Evolutionary conservation across 1,140 invertebrate species (phyloP), one percentile per base, ranked within the genome.

Genomic region (Druon quercuslanigerum): DNA sequence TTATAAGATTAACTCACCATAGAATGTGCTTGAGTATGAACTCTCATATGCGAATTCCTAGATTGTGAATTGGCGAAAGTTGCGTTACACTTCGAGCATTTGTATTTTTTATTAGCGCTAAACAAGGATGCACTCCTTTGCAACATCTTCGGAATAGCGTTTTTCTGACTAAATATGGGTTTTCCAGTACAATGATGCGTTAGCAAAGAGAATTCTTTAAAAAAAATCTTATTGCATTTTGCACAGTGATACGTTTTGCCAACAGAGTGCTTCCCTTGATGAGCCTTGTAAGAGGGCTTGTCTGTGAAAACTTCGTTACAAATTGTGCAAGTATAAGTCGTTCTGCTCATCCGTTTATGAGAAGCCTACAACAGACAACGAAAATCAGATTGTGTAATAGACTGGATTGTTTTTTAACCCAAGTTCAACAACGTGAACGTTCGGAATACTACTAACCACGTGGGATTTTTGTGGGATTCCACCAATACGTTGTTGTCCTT

Each of bases 161-260:
- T 83, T 60, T 81, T 83, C 71, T 87, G 86, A 14, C 40, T 50
- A n/a, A 82, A 72, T 11, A 73, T n/a, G 9, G 75, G 46, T 33
- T 71, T 79, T 9, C 82, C 54, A 4, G 80, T 82, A n/a, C 88
- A 89, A 51, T 87, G 80, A 72, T 89, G 88, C 5, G 86, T 81
- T 40, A 87, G 79, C 3, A 89, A 51, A 11, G 87, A 88, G 51
- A 87, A 81, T 77, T 89, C 87, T 82, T 89, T 89, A 76, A 89
- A 89, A 72, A 89, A 89, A 72, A 89, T 83, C 71, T 89, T 89
- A 72, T 89, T 88, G 75, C 88, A 89, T 66, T 87, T 88, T 19
- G 84, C 73, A 72, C 87, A 89, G 40, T 87, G 88, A 82, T 87
- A 89, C 50, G 87, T 88, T 78, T 84, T 88, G 25, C 85, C 83